These are phyloP conservation scores for Calliphora vicina DNA, from an alignment of 1,140 invertebrate genomes.

Conservation along the genomic window DNA sequence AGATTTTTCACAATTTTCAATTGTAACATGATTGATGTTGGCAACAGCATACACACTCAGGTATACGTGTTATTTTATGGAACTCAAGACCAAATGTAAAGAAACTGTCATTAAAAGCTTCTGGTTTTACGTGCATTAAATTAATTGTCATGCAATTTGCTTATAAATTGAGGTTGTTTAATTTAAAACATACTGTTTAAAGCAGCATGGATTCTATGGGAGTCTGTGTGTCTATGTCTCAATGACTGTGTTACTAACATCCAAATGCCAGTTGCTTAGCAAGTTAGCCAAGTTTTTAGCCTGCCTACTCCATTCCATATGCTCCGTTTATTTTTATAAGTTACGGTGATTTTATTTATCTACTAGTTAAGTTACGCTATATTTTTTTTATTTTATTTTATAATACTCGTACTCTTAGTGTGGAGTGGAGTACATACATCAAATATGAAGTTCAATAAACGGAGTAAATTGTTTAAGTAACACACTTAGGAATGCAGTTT, in stretches of 20 bases:
- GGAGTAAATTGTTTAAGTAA: constrained; percentile 25
- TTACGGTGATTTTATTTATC: constrained; percentile 25
- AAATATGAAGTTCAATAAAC: constrained; percentile 26
- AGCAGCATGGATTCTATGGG: background rate
- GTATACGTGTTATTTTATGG: too few species aligned
- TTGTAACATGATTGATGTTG: too few species aligned
- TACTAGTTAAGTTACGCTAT: too few species aligned
- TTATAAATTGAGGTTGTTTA: background rate
- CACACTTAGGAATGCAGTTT: constrained; percentile 24
- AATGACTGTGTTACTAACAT: background rate
- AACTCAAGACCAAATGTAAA: background rate
- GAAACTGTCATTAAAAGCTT: background rate
- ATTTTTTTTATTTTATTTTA: too few species aligned
- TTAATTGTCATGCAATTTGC: background rate
- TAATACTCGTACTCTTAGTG: too few species aligned
- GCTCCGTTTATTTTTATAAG: background rate
- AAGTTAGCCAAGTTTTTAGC: background rate
- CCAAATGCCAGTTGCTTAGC: background rate
- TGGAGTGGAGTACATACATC: background rate
- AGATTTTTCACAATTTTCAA: too few species aligned
- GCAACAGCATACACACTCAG: background rate
- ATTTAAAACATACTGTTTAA: background rate
- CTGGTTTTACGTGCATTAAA: background rate
- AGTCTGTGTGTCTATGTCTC: background rate
- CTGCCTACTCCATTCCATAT: background rate